phyloP scores from a whole-genome alignment of 1,140 invertebrate genomes.

The Hyposmocoma kahamanoa region DNA sequence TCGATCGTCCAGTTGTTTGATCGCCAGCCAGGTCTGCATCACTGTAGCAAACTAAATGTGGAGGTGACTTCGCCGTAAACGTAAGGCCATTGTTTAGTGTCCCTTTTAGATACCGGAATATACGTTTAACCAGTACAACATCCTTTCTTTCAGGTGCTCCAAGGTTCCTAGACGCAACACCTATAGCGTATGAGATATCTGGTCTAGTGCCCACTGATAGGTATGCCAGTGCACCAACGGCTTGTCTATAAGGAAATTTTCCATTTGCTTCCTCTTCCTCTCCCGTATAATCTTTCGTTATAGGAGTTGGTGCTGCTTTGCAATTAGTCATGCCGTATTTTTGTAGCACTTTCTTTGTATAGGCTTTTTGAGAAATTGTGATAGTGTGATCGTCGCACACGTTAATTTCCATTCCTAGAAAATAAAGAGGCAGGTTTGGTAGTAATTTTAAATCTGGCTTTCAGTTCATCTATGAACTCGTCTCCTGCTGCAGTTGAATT shows the following conservation, averaged over 20 bases:
- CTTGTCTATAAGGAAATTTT: slow-evolving; percentile 44
- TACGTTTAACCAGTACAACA: slow-evolving; percentile 29
- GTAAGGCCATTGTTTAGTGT: slow-evolving; percentile 1
- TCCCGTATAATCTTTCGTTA: slow-evolving; percentile 11
- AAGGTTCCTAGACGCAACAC: slow-evolving; percentile 33
- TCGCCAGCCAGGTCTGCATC: slow-evolving; percentile 46
- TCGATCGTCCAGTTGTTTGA: slow-evolving; percentile 33
- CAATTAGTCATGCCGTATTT: slow-evolving; percentile 8
- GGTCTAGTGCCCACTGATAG: slow-evolving; percentile 47
- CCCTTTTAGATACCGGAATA: slow-evolving; percentile 14
- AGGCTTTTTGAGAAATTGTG: slow-evolving; percentile 35
- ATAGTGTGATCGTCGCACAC: slow-evolving; percentile 9
- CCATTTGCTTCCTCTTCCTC: not conserved
- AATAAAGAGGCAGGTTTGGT: slow-evolving; percentile 22
- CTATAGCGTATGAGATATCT: slow-evolving; percentile 48
- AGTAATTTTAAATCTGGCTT: slow-evolving; percentile 30
- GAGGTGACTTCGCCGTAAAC: slow-evolving; percentile 4
- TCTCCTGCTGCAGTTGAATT: slow-evolving; percentile 16
- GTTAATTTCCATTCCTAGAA: slow-evolving; percentile 37
- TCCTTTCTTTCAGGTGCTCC: slow-evolving; percentile 41
- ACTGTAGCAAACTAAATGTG: slow-evolving; percentile 31
- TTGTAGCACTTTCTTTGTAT: slow-evolving; percentile 40
- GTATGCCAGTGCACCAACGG: slow-evolving; percentile 49
- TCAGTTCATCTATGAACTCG: slow-evolving; percentile 18
- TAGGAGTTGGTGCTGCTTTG: slow-evolving; percentile 3